phyloP scores from a whole-genome alignment of 1,140 invertebrate species.

The Eufriesea mexicana region DNA sequence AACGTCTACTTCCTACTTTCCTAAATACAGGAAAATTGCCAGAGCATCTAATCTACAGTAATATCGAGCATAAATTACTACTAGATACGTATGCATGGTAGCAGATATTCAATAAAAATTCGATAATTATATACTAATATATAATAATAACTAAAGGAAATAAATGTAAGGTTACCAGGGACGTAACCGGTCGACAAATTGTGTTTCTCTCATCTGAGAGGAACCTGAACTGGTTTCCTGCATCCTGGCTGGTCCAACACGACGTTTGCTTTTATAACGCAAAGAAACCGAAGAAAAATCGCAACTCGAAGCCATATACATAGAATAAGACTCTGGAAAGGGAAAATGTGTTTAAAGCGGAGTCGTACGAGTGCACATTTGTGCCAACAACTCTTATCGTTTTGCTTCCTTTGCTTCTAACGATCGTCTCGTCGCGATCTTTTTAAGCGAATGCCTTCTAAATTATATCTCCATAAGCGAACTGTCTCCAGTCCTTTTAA shows the following conservation, averaged over 20 bases:
- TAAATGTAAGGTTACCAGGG: neutral
- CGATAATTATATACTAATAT: too few relatives aligned
- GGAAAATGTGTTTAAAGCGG: neutral
- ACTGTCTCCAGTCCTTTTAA: neutral
- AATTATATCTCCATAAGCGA: neutral
- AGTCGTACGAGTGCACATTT: conserved; percentile 3
- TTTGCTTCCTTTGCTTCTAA: neutral
- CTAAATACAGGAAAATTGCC: neutral
- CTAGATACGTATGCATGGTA: neutral
- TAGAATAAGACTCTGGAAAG: neutral
- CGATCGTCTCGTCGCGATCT: neutral
- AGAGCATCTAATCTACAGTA: neutral
- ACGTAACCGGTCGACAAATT: neutral
- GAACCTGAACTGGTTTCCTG: neutral
- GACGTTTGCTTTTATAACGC: neutral
- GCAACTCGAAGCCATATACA: neutral
- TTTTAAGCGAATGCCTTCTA: neutral
- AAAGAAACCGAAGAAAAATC: neutral
- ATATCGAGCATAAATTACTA: neutral
- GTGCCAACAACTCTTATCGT: neutral
- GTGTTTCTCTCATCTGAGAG: neutral
- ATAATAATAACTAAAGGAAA: neutral
- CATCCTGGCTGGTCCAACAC: too few relatives aligned
- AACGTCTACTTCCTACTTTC: neutral
- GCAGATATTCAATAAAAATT: neutral